Evolutionary conservation across 2,797 vertebrate species (phyloP).

Genomic region (Hybognathus amarus): DNA sequence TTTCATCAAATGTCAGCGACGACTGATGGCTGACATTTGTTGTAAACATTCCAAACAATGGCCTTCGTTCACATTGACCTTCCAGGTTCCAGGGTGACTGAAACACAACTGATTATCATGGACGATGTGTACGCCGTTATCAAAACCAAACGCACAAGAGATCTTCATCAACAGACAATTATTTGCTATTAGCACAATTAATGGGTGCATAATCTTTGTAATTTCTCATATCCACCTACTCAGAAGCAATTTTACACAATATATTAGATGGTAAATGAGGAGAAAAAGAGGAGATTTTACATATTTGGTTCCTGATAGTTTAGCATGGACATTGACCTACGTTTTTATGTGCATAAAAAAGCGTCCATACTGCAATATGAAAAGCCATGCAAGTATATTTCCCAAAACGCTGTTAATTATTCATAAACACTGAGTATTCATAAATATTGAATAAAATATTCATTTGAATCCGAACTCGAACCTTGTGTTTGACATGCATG

Average conservation of each 20-base stretch:
- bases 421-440: constrained; percentile 16
- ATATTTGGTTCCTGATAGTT: not conserved
- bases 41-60: constrained; percentile 16
- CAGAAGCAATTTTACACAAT: constrained; percentile 16
- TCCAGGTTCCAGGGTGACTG: not conserved
- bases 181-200: constrained; percentile 51
- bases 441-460: constrained; percentile 23
- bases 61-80: not conserved
- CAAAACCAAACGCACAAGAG: constrained; percentile 34
- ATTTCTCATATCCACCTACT: constrained; percentile 43
- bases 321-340: not conserved
- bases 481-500: not conserved
- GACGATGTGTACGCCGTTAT: constrained; percentile 26
- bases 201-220: constrained; percentile 33
- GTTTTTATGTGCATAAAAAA: not conserved
- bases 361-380: not conserved
- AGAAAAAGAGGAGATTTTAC: not conserved
- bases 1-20: constrained; percentile 22
- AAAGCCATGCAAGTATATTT: not conserved
- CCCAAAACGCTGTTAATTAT: not conserved
- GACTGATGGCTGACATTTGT: constrained; percentile 22
- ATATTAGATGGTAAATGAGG: constrained; percentile 36
- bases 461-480: not conserved
- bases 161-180: constrained; percentile 46
- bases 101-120: constrained; percentile 42